phyloP scores from a whole-genome alignment of 2,113 vertebrate species.

The Oncorhynchus nerka region DNA sequence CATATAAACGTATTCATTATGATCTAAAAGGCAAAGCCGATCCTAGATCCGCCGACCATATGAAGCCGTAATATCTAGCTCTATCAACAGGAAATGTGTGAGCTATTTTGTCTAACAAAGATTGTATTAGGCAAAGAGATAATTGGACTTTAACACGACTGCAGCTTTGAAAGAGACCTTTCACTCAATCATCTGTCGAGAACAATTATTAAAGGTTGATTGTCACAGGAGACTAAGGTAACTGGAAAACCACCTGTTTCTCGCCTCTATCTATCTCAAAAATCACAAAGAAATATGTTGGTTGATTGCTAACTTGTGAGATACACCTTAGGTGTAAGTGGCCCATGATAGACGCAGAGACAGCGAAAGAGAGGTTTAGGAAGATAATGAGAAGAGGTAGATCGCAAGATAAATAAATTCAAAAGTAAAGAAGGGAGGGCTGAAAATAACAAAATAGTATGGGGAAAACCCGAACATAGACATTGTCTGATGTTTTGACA shows the following conservation, averaged over 20 bases:
- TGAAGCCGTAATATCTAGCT: background rate
- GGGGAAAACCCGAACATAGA: background rate
- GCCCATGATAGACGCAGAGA: background rate
- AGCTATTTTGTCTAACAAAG: background rate
- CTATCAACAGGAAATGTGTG: background rate
- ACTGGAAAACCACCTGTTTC: background rate
- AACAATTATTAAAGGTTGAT: background rate
- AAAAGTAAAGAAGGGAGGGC: background rate
- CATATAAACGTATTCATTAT: background rate
- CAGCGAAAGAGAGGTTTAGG: background rate
- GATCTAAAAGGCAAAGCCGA: background rate
- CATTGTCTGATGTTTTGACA: background rate
- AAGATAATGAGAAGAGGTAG: conserved; percentile 1
- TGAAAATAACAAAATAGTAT: no score
- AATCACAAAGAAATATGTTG: conserved; percentile 20
- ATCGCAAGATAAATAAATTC: background rate
- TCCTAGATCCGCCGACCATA: background rate
- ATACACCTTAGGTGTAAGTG: background rate
- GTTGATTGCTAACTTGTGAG: conserved; percentile 24
- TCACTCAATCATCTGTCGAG: no score
- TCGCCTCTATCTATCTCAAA: background rate
- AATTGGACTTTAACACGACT: background rate
- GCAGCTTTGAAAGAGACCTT: background rate
- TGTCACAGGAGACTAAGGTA: background rate
- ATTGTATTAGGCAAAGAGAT: background rate